Evolutionary conservation across 2,797 vertebrate genomes (phyloP).

Genomic region (Aplochiton taeniatus): DNA sequence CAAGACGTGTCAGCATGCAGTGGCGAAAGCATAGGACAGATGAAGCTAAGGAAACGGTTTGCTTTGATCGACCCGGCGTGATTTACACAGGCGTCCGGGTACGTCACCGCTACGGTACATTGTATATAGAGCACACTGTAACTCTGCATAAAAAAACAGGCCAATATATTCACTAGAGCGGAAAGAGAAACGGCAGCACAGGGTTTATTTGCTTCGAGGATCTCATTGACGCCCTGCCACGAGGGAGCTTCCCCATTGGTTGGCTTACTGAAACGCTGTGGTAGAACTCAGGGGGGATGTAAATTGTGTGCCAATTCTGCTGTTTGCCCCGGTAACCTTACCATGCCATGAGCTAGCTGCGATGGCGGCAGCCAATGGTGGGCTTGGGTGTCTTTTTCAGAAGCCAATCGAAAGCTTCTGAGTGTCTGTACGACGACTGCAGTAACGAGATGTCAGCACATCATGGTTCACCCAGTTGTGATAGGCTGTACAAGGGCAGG

Average conservation of each 20-base stretch:
- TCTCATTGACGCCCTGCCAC: slow-evolving; percentile 16
- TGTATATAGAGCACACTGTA: too few species aligned
- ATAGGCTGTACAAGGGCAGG: slow-evolving; percentile 45
- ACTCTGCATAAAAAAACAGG: too few species aligned
- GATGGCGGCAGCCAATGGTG: slow-evolving; percentile 48
- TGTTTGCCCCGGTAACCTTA: slow-evolving; percentile 63
- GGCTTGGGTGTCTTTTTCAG: slow-evolving; percentile 25
- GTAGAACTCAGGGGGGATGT: slow-evolving; percentile 11
- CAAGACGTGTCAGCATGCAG: too few species aligned
- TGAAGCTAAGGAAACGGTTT: too few species aligned
- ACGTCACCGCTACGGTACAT: too few species aligned
- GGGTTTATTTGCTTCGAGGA: slow-evolving; percentile 18
- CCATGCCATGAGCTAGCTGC: slow-evolving; percentile 31
- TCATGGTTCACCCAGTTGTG: background rate
- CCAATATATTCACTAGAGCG: too few species aligned
- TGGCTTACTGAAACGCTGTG: slow-evolving; percentile 9
- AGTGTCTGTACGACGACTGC: slow-evolving; percentile 1
- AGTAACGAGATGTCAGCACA: slow-evolving; percentile 12
- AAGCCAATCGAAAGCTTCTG: slow-evolving; percentile 46
- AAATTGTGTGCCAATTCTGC: slow-evolving; percentile 44
- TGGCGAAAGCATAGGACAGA: too few species aligned
- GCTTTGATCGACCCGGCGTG: too few species aligned
- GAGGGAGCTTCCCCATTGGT: slow-evolving; percentile 40
- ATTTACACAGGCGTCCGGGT: too few species aligned
- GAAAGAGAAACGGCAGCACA: slow-evolving; percentile 1